These are phyloP conservation scores for Trididemnum miniatum DNA, from an alignment of 23 tunicate species.

Conservation along the genomic window DNA sequence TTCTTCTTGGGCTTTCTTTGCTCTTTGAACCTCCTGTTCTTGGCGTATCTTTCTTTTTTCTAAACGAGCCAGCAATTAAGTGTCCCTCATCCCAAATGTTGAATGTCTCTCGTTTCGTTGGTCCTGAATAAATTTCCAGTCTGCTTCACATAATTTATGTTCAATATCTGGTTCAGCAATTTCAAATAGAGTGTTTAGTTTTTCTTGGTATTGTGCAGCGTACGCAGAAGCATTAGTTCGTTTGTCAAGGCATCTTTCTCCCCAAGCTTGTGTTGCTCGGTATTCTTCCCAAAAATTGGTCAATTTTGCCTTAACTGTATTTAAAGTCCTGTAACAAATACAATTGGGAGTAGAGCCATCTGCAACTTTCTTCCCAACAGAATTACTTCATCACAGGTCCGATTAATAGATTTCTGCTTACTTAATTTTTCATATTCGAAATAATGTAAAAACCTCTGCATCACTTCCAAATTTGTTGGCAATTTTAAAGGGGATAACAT, in stretches of 20 bases:
- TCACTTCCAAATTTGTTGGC: conserved; percentile 7
- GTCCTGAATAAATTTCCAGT: not conserved
- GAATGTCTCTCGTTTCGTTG: not conserved
- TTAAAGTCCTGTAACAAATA: not conserved
- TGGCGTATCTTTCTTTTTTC: not conserved
- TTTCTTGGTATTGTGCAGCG: not conserved
- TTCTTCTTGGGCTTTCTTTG: conserved; percentile 13
- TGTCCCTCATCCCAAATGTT: not conserved
- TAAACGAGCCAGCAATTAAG: not conserved
- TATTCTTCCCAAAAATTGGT: not conserved
- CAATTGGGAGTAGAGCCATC: not conserved
- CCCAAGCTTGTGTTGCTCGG: not conserved
- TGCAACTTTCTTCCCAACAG: not conserved
- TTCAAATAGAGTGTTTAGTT: not conserved
- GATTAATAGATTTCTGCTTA: conserved; percentile 1
- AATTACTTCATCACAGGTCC: not conserved
- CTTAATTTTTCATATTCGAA: not conserved
- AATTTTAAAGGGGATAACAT: not conserved
- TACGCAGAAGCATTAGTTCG: not conserved
- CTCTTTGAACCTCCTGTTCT: not conserved
- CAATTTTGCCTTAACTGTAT: not conserved
- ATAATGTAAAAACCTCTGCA: conserved; percentile 2
- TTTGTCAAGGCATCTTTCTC: not conserved
- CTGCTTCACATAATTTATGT: not conserved
- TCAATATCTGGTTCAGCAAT: conserved; percentile 17